Percentiles rank a stretch among this genome's conserved stretches.
Conservation (phyloP, 2,888 invertebrate species). For the Athetis lepigone region DNA sequence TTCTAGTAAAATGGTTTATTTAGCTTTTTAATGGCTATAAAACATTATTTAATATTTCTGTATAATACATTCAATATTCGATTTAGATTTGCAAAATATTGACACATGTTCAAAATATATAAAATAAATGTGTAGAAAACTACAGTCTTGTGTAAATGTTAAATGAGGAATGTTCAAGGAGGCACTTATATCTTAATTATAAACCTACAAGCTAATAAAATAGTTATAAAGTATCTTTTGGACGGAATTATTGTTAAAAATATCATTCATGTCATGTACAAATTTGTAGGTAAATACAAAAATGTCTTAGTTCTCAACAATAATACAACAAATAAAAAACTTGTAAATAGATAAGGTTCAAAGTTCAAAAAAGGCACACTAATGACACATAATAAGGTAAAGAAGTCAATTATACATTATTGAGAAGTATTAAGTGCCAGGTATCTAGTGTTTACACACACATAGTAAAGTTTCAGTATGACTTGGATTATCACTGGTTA, state of each 20-base stretch:
- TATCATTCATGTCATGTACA: background rate
- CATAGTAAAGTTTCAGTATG: no score
- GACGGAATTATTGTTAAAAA: constrained; percentile 37
- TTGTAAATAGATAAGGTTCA: no score
- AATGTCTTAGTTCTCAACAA: constrained; percentile 1
- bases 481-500: no score
- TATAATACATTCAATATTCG: no score
- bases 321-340: no score
- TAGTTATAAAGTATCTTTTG: constrained; percentile 31
- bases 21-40: constrained; percentile 15
- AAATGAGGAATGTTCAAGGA: constrained; percentile 37
- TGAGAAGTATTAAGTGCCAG: no score
- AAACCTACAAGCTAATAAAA: constrained; percentile 34
- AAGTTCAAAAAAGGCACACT: no score
- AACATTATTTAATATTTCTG: constrained; percentile 1
- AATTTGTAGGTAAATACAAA: background rate
- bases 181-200: constrained; percentile 29
- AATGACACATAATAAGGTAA: no score
- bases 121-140: constrained; percentile 32
- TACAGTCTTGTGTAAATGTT: constrained; percentile 31
- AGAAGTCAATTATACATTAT: no score
- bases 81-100: no score
- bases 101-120: constrained; percentile 36
- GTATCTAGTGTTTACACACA: no score
- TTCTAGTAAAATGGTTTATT: constrained; percentile 27